These are phyloP conservation scores for Enchytraeus crypticus DNA, from an alignment of 2,888 invertebrate genomes.

Conservation along the genomic window DNA sequence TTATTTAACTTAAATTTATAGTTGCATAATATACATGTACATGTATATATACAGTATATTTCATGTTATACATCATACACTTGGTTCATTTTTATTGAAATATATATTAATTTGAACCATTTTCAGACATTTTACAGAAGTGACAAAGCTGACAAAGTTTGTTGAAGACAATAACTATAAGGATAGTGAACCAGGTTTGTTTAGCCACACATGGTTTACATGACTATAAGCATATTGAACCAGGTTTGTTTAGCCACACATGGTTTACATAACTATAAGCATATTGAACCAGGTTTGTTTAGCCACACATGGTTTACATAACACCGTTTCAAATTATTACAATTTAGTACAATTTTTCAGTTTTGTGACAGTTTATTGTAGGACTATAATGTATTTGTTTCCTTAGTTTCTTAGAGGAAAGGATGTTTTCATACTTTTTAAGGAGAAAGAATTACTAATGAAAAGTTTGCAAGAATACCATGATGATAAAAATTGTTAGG, in stretches of 20 bases:
- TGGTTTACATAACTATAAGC: background rate
- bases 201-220: background rate
- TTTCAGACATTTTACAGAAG: slow-evolving; percentile 64
- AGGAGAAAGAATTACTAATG: no score
- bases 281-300: slow-evolving; percentile 43
- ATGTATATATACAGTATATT: background rate
- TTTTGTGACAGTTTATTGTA: no score
- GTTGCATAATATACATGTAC: background rate
- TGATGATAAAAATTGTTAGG: no score
- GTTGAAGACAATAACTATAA: slow-evolving; percentile 35
- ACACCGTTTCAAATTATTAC: no score
- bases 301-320: background rate
- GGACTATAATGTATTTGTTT: no score
- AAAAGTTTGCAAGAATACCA: no score
- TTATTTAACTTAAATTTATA: background rate
- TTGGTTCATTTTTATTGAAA: background rate
- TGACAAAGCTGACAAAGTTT: slow-evolving; percentile 55
- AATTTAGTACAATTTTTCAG: no score
- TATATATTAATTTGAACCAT: background rate
- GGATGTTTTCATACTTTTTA: no score
- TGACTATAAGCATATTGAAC: slow-evolving; percentile 33
- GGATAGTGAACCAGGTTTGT: slow-evolving; percentile 45
- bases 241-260: slow-evolving; percentile 32
- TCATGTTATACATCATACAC: background rate
- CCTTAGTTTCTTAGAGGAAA: no score